Percentiles rank a stretch among this genome's conserved stretches.
These are phyloP conservation scores for Heptranchias perlo DNA, from an alignment of 2,113 vertebrate genomes.

Conservation along the genomic window DNA sequence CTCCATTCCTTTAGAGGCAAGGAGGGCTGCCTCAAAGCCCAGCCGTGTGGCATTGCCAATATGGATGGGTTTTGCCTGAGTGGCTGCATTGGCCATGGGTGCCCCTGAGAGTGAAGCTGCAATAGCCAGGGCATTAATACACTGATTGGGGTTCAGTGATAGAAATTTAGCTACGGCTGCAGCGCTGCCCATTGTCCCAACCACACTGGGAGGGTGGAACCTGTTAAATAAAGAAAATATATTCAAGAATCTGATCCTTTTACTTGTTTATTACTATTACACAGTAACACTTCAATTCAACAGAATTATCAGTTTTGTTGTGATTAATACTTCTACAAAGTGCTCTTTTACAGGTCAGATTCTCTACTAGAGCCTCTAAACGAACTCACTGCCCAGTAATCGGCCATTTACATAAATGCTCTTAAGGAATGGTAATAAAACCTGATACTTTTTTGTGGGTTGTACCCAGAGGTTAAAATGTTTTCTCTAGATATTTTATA, in stretches of 20 bases:
- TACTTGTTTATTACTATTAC: not conserved
- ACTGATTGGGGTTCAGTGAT: conserved; percentile 57
- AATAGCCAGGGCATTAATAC: conserved; percentile 70
- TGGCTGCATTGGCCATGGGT: conserved; percentile 83
- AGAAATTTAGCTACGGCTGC: conserved; percentile 70
- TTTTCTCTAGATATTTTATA: not conserved
- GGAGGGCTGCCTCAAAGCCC: conserved; percentile 73
- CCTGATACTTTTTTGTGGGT: not conserved
- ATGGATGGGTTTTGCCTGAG: conserved; percentile 77
- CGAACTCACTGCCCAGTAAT: not conserved
- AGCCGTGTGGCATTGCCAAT: conserved; percentile 73
- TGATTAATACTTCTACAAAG: not conserved
- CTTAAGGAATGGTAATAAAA: not conserved
- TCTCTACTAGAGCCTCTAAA: not conserved
- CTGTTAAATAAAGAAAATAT: conserved; percentile 47
- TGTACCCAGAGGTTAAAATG: not conserved
- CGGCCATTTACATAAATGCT: not conserved
- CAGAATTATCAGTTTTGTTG: not conserved
- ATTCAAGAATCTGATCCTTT: not conserved
- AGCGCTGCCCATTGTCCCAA: conserved; percentile 78
- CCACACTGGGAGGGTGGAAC: conserved; percentile 80
- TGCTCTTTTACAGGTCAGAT: not conserved
- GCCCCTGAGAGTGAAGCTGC: conserved; percentile 76
- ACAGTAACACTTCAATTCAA: no score
- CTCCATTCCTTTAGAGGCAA: conserved; percentile 71